Evolutionary conservation across 2,888 invertebrate genomes (phyloP), one percentile per base, ranked within the genome.

Genomic region (Harmothoe impar): DNA sequence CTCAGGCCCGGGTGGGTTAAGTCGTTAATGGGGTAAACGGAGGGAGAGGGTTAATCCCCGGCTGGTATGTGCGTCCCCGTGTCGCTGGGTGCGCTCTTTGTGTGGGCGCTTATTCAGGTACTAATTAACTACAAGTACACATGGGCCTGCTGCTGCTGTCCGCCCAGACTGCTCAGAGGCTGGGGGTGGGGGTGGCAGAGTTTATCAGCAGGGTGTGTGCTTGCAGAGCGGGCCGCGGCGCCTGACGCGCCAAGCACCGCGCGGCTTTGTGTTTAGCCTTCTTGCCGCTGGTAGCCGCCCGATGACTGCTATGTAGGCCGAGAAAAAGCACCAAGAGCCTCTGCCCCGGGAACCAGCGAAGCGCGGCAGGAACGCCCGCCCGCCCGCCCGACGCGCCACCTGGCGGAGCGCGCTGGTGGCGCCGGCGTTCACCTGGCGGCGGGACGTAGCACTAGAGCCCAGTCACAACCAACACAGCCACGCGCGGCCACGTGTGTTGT

Each of bases 121-220:
- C 35, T 35, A 81, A 81, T 81, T 81, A 81, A 81, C n/a, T 43
- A 81, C 81, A 81, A 81, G 81, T 29, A 77, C 43, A 43, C 43
- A 43, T 43, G 10, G 10, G 10, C 43, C 43, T 43, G 43, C 43
- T 43, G 43, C 43, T 43, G 43, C 43, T 3, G 3, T 62, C 62
- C 3, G 62, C 62, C 20, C 62, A 62, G 62, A 62, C 20, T 62
- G 62, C 62, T 62, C 62, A 15, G 62, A 62, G 12, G n/a, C 23
- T 62, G 62, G 20, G 62, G 54, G 23, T 62, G 1, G 62, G 62
- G n/a, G 62, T 7, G 62, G 20, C 7, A 7, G 62, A 43, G 10
- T 62, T 62, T 15, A 62, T n/a, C 62, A 62, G 3, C 15, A 35
- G 81, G 33, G 43, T 43, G 81, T 33, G 35, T 10, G 23, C 43